These are phyloP conservation scores for Drosophila pseudoananassae DNA, from an alignment of 1,140 invertebrate species.

Conservation along the genomic window DNA sequence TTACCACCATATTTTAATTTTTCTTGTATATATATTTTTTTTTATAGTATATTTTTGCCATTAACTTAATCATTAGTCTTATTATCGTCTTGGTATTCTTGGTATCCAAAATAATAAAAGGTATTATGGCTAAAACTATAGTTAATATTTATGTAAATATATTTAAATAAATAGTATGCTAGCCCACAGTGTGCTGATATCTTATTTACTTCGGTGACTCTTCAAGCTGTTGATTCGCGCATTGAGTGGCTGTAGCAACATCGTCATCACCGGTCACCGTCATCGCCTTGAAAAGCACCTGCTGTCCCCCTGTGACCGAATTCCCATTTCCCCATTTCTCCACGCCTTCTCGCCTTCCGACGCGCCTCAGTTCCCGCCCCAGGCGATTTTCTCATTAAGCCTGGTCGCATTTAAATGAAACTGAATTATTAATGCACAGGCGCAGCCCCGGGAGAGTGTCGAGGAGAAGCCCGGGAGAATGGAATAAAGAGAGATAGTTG, in stretches of 20 bases:
- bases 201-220: constrained; percentile 1
- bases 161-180: too few relatives aligned
- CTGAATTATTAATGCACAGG: constrained; percentile 78
- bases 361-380: constrained; percentile 52
- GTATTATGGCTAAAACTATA: too few relatives aligned
- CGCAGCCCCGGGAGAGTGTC: constrained; percentile 52
- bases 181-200: constrained; percentile 21
- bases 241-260: constrained; percentile 49
- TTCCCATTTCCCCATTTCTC: constrained; percentile 20
- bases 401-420: constrained; percentile 78
- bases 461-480: constrained; percentile 16
- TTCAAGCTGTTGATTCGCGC: constrained; percentile 53
- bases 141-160: too few relatives aligned
- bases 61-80: too few relatives aligned
- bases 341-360: constrained; percentile 12
- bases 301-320: constrained; percentile 27
- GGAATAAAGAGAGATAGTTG: constrained; percentile 17
- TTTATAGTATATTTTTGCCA: too few relatives aligned
- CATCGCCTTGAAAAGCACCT: constrained; percentile 41
- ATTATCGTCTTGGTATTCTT: too few relatives aligned
- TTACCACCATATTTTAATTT: too few relatives aligned
- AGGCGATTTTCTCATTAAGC: constrained; percentile 82
- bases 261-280: constrained; percentile 29
- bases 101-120: too few relatives aligned
- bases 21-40: too few relatives aligned